Evolutionary conservation across 2,797 vertebrate genomes (phyloP).

Genomic region (Myoxocephalus aenaeus): DNA sequence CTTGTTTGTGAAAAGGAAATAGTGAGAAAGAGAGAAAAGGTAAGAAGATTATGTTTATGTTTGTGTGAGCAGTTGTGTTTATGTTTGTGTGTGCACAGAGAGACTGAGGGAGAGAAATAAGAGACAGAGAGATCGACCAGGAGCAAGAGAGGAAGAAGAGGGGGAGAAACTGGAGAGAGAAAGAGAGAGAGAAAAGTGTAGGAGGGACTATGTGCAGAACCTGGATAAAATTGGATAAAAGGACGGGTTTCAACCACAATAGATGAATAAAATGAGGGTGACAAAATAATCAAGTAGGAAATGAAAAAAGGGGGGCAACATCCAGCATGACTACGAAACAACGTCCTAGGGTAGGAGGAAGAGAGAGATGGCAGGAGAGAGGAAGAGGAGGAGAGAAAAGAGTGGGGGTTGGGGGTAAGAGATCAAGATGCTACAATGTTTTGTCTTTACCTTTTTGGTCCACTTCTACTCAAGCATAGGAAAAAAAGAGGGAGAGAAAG

Average conservation of each 20-base stretch:
- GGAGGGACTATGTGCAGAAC: slow-evolving; percentile 73
- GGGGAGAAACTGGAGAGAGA: slow-evolving; percentile 42
- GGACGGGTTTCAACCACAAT: slow-evolving; percentile 72
- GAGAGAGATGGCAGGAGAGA: slow-evolving; percentile 76
- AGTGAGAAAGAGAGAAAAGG: slow-evolving; percentile 21
- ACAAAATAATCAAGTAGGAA: slow-evolving; percentile 61
- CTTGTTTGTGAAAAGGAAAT: slow-evolving; percentile 32
- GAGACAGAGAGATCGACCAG: slow-evolving; percentile 61
- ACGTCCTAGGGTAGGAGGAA: slow-evolving; percentile 83
- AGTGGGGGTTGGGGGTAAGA: slow-evolving; percentile 68
- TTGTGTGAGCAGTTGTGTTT: slow-evolving; percentile 52
- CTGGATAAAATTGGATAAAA: slow-evolving; percentile 81
- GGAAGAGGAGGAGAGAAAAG: slow-evolving; percentile 73
- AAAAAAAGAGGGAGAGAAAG: slow-evolving; percentile 90
- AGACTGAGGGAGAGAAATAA: slow-evolving; percentile 38
- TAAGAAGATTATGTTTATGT: slow-evolving; percentile 41
- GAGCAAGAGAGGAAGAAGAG: slow-evolving; percentile 44
- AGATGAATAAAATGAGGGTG: slow-evolving; percentile 72
- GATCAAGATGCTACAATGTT: slow-evolving; percentile 88
- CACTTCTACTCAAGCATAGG: slow-evolving; percentile 99
- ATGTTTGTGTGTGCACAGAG: slow-evolving; percentile 55
- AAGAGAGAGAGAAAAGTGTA: slow-evolving; percentile 22
- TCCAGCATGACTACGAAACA: slow-evolving; percentile 87
- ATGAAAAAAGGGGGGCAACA: slow-evolving; percentile 80
- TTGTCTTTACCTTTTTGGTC: slow-evolving; percentile 98